phyloP scores from a whole-genome alignment of 2,113 vertebrate genomes.

The Rhinolophus ferrumequinum region DNA sequence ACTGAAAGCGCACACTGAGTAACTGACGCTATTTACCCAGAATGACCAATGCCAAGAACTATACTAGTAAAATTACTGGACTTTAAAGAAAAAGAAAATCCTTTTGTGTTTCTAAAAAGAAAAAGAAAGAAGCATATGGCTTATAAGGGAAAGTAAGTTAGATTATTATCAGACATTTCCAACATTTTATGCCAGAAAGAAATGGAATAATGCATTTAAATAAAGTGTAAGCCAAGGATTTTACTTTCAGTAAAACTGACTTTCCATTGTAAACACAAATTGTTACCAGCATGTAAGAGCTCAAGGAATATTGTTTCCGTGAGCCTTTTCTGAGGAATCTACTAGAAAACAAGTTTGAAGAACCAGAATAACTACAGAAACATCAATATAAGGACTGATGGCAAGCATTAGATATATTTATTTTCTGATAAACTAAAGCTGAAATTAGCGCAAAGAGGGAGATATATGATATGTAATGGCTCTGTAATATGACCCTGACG shows the following conservation, averaged over 20 bases:
- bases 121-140: neutral
- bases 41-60: neutral
- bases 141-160: neutral
- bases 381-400: too few species aligned
- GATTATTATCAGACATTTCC: neutral
- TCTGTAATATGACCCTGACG: neutral
- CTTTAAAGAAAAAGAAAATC: neutral
- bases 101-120: neutral
- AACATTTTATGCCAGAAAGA: neutral
- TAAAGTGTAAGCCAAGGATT: neutral
- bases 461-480: neutral
- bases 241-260: neutral
- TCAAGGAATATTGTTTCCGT: neutral
- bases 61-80: neutral
- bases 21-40: neutral
- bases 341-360: neutral
- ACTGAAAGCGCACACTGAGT: neutral
- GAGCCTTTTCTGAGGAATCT: neutral
- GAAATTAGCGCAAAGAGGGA: neutral
- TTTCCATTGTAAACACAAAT: neutral
- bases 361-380: neutral
- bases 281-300: neutral
- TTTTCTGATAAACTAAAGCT: neutral
- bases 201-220: conserved; percentile 5
- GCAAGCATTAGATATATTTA: neutral